Conservation (phyloP, 2,113 vertebrate species). For the Phrynocephalus versicolor region DNA sequence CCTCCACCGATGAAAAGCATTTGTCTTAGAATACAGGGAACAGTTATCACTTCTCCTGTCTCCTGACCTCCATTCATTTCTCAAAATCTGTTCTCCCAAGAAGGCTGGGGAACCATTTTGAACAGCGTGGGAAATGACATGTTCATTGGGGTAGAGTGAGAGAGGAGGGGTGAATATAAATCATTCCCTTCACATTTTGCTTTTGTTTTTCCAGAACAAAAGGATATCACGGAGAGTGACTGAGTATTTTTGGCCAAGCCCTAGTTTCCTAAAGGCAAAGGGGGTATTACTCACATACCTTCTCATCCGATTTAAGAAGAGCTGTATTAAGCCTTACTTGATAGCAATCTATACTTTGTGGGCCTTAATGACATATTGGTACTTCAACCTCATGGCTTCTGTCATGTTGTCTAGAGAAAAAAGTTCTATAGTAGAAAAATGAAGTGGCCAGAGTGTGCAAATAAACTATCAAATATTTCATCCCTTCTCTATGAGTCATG, state of each 20-base stretch:
- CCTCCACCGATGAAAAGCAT: neutral
- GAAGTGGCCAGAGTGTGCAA: neutral
- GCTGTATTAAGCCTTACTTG: neutral
- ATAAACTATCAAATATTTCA: constrained; percentile 47
- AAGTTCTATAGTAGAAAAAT: neutral
- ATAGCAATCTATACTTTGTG: neutral
- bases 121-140: neutral
- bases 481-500: constrained; percentile 43
- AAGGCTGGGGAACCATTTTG: too few relatives aligned
- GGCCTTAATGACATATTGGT: neutral
- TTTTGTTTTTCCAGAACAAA: neutral
- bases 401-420: neutral
- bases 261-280: neutral
- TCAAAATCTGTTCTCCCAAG: neutral
- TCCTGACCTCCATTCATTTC: neutral
- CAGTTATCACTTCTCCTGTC: neutral
- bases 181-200: neutral
- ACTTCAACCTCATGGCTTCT: neutral
- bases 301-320: neutral
- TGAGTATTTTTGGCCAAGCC: neutral
- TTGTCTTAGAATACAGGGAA: neutral
- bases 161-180: neutral
- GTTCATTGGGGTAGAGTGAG: neutral
- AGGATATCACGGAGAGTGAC: neutral
- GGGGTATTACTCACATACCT: neutral